Evolutionary conservation across 2,888 invertebrate species (phyloP), one percentile per base, ranked within the genome.

Genomic region (Dichetophora obliterata): DNA sequence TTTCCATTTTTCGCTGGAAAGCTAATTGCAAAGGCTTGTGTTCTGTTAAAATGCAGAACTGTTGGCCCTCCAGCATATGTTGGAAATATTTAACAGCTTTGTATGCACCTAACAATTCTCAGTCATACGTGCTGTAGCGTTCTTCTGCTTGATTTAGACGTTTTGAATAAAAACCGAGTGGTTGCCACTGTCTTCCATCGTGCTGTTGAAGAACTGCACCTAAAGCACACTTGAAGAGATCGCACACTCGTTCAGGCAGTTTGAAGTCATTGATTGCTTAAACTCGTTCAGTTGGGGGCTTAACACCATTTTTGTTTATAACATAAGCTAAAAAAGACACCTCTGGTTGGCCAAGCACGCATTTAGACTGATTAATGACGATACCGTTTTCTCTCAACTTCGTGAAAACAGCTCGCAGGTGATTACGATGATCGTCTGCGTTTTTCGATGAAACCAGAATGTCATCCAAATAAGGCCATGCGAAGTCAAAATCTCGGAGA

Each of bases 401-500:
- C 19, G 76, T 16, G n/a, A 84, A 80, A 6, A 84, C 76, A 8
- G 8, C 11, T 31, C 77, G 19, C 0, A 85, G 19, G 50, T 84
- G 83, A 27, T 71, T 14, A 37, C 61, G 52, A 63, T 83, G 84
- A n/a, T 83, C 75, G 8, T 81, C 74, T 14, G 73, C 65, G 11
- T 80, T 65, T 22, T 52, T 52, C 1, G 85, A 83, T 4, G 83
- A 82, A 2, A 85, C 77, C 8, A 83, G 70, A 14, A 85, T 81
- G 63, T 85, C 85, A 65, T 85, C 85, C 0, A 86, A 27, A 71
- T 86, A 86, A 5, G 78, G 73, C 52, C 79, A 83, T 16, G 75
- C 78, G 57, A 79, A 79, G 0, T 34, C 37, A 57, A 79, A 59
- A 9, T 80, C 77, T 1, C 73, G 74, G 6, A 79, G 43, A 2